These are phyloP conservation scores for Oplegnathus fasciatus DNA, from an alignment of 2,113 vertebrate genomes.

Conservation along the genomic window DNA sequence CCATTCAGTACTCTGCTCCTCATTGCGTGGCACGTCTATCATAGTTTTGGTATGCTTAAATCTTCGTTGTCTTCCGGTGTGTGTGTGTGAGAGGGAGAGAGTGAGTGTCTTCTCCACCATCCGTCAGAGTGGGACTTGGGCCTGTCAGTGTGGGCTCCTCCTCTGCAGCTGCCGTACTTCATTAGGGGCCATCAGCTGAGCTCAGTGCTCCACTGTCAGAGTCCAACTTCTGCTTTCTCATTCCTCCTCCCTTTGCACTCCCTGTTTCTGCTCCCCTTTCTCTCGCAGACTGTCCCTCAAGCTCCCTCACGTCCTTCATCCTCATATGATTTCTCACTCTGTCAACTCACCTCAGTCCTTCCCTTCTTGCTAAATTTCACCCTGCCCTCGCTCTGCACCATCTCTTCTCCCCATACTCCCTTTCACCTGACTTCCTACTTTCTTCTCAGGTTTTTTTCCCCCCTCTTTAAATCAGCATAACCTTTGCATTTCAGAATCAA, in stretches of 20 bases:
- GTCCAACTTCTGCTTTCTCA: constrained; percentile 62
- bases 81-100: neutral
- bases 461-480: neutral
- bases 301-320: constrained; percentile 56
- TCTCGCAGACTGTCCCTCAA: constrained; percentile 55
- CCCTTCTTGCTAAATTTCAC: constrained; percentile 9
- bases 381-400: constrained; percentile 29
- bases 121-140: constrained; percentile 58
- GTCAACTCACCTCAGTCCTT: constrained; percentile 57
- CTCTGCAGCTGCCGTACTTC: constrained; percentile 77
- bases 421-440: neutral
- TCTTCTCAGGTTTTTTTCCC: neutral
- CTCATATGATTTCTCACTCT: constrained; percentile 61
- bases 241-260: constrained; percentile 36
- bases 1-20: constrained; percentile 35
- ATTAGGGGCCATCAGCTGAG: constrained; percentile 78
- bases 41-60: constrained; percentile 51
- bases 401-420: neutral
- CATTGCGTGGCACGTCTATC: constrained; percentile 41
- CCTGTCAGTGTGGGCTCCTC: constrained; percentile 75
- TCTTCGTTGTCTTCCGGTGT: constrained; percentile 39
- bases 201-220: constrained; percentile 74
- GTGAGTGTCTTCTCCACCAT: constrained; percentile 51
- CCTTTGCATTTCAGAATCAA: neutral
- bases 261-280: neutral